Evolutionary conservation across 2,797 vertebrate genomes (phyloP).

Genomic region (Anguilla megastoma): DNA sequence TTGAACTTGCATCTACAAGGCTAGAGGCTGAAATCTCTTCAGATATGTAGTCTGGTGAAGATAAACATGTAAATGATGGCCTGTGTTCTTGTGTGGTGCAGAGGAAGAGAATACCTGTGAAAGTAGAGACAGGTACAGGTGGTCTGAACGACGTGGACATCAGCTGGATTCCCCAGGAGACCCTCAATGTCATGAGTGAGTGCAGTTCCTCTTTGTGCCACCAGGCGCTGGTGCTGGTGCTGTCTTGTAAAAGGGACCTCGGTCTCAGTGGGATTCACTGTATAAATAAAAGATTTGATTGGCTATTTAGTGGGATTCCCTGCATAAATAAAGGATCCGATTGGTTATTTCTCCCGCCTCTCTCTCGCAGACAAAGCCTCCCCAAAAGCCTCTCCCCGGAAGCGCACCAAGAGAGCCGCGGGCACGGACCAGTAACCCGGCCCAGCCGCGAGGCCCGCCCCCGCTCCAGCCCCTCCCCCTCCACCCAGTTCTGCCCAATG

Average conservation of each 20-base stretch:
- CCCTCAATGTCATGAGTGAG: conserved; percentile 74
- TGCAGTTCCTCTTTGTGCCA: conserved; percentile 2
- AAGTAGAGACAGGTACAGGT: conserved; percentile 72
- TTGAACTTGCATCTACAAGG: neutral
- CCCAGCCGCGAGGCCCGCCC: conserved; percentile 35
- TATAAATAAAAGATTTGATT: too few relatives aligned
- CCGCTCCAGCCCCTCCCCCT: conserved; percentile 36
- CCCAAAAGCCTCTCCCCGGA: conserved; percentile 71
- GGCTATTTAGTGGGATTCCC: too few relatives aligned
- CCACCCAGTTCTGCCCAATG: conserved; percentile 24
- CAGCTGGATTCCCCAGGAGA: conserved; percentile 81
- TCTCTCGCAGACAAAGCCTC: conserved; percentile 66
- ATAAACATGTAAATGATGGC: neutral
- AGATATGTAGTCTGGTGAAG: neutral
- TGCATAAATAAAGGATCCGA: neutral
- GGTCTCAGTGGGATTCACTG: too few relatives aligned
- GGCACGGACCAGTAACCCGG: conserved; percentile 66
- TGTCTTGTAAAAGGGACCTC: too few relatives aligned
- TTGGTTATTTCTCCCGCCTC: neutral
- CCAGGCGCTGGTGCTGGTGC: neutral
- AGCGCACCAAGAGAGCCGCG: conserved; percentile 69
- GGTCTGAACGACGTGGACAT: conserved; percentile 73
- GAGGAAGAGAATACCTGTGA: conserved; percentile 69
- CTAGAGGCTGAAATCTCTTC: neutral
- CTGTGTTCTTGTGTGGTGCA: conserved; percentile 49